Evolutionary conservation across 1,140 invertebrate genomes (phyloP).

Genomic region (Spodoptera litura): DNA sequence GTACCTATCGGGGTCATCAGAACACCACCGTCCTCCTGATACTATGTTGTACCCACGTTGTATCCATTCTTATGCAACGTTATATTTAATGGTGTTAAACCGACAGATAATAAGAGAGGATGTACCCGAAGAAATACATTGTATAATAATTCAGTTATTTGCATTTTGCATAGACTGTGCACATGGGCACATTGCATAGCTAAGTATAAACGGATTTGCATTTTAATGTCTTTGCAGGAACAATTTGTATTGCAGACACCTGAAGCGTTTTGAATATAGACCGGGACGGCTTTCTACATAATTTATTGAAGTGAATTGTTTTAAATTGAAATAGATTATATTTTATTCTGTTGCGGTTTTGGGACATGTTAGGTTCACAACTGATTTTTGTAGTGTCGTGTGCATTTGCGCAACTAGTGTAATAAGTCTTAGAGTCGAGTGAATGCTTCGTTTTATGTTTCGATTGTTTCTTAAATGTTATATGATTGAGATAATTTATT

Average conservation of each 20-base stretch:
- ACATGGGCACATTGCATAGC: slow-evolving; percentile 47
- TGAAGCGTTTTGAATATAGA: slow-evolving; percentile 48
- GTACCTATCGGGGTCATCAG: too few species aligned
- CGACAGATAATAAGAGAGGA: slow-evolving; percentile 4
- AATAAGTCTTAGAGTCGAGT: too few species aligned
- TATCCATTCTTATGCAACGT: neutral
- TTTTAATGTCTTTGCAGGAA: slow-evolving; percentile 52
- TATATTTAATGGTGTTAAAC: slow-evolving; percentile 18
- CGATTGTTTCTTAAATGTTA: too few species aligned
- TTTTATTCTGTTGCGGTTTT: neutral
- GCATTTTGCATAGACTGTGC: slow-evolving; percentile 39
- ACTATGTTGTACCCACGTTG: too few species aligned
- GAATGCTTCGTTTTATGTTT: too few species aligned
- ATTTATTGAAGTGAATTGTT: slow-evolving; percentile 28
- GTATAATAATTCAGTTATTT: slow-evolving; percentile 51
- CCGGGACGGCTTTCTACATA: slow-evolving; percentile 31
- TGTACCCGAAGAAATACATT: slow-evolving; percentile 26
- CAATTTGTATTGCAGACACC: slow-evolving; percentile 52
- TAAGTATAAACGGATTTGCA: slow-evolving; percentile 52
- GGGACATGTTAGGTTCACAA: neutral
- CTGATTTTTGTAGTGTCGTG: neutral
- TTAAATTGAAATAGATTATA: slow-evolving; percentile 19
- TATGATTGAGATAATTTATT: too few species aligned
- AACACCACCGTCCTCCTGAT: too few species aligned
- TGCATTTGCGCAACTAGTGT: neutral